Conservation (phyloP, 1,140 invertebrate species). For the Lordiphosa clarofinis region DNA sequence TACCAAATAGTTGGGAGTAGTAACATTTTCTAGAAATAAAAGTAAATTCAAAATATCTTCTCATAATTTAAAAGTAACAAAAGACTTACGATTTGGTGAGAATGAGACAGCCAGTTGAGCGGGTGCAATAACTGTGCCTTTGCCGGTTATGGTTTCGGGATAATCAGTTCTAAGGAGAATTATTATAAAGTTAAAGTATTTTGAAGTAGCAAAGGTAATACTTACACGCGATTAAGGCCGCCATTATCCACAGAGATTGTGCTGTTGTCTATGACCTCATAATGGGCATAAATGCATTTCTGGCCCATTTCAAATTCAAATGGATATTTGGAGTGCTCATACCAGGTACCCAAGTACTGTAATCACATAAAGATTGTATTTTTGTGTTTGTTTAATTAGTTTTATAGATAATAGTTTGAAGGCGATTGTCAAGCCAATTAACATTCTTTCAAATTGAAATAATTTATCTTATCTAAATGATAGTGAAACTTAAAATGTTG, state of each 20-base stretch:
- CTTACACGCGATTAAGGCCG: constrained; percentile 81
- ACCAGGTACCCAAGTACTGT: constrained; percentile 88
- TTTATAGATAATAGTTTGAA: not conserved
- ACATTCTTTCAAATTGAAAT: too few species aligned
- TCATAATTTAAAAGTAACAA: not conserved
- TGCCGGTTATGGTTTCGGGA: constrained; percentile 78
- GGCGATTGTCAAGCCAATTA: too few species aligned
- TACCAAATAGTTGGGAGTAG: constrained; percentile 87
- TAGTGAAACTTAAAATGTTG: too few species aligned
- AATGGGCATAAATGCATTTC: constrained; percentile 87
- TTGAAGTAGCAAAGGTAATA: too few species aligned
- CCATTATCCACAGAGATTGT: constrained; percentile 82
- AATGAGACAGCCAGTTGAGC: constrained; percentile 59
- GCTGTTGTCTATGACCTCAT: constrained; percentile 82
- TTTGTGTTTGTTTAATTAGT: too few species aligned
- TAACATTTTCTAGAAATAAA: constrained; percentile 80
- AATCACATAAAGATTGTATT: not conserved
- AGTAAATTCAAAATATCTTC: constrained; percentile 1
- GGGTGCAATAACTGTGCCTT: constrained; percentile 79
- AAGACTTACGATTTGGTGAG: constrained; percentile 38
- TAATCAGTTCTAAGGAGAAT: constrained; percentile 34
- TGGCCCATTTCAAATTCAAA: constrained; percentile 87
- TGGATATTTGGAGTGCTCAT: constrained; percentile 88
- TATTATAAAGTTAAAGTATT: not conserved
- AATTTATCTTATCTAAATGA: too few species aligned